Conservation (phyloP, 2,113 vertebrate species). For the Myocastor coypus region DNA sequence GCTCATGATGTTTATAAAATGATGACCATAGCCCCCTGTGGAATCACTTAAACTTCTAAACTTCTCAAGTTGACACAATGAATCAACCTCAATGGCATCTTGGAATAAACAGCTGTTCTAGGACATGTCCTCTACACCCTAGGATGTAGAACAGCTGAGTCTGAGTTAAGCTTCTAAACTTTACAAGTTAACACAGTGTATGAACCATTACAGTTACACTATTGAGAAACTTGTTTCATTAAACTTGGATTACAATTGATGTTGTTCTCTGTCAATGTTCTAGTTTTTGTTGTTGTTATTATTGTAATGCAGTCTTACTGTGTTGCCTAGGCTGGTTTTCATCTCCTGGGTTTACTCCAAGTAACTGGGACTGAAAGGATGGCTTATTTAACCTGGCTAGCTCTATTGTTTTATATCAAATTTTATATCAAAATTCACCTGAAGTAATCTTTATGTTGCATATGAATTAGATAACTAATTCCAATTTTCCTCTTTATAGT, state of each 20-base stretch:
- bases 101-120: no score
- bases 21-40: not conserved
- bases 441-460: not conserved
- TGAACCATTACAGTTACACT: not conserved
- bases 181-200: not conserved
- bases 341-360: not conserved
- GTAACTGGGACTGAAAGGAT: not conserved
- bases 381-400: not conserved
- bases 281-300: not conserved
- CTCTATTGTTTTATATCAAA: not conserved
- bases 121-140: no score
- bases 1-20: not conserved
- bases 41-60: not conserved
- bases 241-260: not conserved
- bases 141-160: not conserved
- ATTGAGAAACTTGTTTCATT: not conserved
- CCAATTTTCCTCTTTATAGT: conserved; percentile 4
- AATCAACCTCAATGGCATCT: not conserved
- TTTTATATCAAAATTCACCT: not conserved
- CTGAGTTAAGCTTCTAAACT: not conserved
- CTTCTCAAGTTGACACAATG: not conserved
- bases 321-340: not conserved
- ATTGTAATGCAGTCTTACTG: no score
- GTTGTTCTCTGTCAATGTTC: conserved; percentile 1
- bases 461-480: not conserved